Conservation (phyloP, 2,113 vertebrate species). For the Tragelaphus imberbis region DNA sequence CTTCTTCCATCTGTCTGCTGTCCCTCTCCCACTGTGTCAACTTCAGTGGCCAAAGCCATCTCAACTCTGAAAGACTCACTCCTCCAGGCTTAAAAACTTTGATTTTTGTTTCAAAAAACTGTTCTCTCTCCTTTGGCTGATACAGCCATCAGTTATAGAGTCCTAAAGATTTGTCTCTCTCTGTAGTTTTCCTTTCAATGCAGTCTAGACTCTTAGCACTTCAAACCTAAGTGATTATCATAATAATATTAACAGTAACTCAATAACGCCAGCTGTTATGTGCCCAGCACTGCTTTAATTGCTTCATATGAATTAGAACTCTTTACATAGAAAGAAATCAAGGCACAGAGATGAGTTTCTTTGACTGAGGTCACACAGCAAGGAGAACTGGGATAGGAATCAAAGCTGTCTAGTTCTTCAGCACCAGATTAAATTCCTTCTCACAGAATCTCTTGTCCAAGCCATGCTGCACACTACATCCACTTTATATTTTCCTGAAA, state of each 20-base stretch:
- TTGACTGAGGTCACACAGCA: neutral
- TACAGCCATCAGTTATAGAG: neutral
- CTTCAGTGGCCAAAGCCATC: neutral
- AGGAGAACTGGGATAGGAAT: neutral
- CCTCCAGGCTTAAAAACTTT: neutral
- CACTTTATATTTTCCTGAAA: conserved; percentile 10
- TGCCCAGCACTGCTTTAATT: neutral
- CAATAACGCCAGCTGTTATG: neutral
- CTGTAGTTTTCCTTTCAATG: neutral
- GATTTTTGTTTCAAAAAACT: neutral
- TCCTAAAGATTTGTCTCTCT: neutral
- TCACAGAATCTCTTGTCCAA: neutral
- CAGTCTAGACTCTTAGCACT: neutral
- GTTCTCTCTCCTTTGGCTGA: neutral
- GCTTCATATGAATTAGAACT: neutral
- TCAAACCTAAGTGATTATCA: neutral
- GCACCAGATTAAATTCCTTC: neutral
- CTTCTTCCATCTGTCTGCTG: neutral
- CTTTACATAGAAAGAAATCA: neutral
- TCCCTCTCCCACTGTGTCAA: neutral
- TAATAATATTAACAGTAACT: neutral
- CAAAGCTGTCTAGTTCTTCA: neutral
- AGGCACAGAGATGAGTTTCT: neutral
- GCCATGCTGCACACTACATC: neutral
- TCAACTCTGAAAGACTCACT: neutral